phyloP scores from a whole-genome alignment of 2,113 vertebrate species.

The Clarias batrachus region DNA sequence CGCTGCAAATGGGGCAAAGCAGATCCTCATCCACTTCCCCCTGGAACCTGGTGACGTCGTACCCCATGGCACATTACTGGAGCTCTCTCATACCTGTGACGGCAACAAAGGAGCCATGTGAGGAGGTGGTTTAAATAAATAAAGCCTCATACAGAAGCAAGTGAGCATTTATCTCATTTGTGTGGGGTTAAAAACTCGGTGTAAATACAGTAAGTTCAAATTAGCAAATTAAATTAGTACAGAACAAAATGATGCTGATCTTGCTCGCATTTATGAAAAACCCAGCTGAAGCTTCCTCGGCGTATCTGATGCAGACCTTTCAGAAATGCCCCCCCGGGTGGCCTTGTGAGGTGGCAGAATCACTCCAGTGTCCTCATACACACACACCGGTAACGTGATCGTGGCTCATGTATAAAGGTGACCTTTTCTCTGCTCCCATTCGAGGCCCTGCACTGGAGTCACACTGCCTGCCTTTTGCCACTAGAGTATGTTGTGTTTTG shows the following conservation, averaged over 20 bases:
- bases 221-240: neutral
- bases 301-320: neutral
- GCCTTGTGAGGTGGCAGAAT: conserved; percentile 20
- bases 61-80: conserved; percentile 97
- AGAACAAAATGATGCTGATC: neutral
- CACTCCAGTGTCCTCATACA: conserved; percentile 18
- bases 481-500: neutral
- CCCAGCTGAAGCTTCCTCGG: neutral
- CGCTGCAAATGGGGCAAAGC: conserved; percentile 96
- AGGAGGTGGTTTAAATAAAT: neutral
- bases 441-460: conserved; percentile 18
- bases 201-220: neutral
- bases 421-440: conserved; percentile 31
- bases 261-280: neutral
- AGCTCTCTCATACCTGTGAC: conserved; percentile 63
- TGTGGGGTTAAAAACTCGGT: neutral
- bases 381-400: conserved; percentile 33
- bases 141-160: neutral
- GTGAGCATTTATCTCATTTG: neutral
- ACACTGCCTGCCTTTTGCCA: conserved; percentile 4
- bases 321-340: neutral
- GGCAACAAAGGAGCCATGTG: neutral
- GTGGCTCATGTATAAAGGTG: conserved; percentile 30
- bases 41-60: conserved; percentile 95
- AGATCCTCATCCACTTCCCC: conserved; percentile 98